Evolutionary conservation across 2,113 vertebrate genomes (phyloP).

Genomic region (Corvus hawaiiensis): DNA sequence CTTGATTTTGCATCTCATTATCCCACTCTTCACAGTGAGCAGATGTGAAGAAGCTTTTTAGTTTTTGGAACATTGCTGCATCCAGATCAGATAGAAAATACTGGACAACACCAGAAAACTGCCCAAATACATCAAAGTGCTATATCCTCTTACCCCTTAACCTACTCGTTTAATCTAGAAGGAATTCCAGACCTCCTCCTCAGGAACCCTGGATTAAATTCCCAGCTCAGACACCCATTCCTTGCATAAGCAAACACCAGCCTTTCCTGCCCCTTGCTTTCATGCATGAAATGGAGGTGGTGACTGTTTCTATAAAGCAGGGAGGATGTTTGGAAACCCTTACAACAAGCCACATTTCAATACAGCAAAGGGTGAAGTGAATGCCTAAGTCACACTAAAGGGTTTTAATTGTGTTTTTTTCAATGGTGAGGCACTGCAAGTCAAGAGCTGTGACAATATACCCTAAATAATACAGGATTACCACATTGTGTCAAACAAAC

Average conservation of each 20-base stretch:
- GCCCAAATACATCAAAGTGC: neutral
- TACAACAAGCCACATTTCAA: neutral
- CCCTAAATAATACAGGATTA: conserved; percentile 42
- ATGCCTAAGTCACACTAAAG: neutral
- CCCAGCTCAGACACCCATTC: neutral
- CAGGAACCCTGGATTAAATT: neutral
- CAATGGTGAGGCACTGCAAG: neutral
- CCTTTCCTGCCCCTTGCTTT: neutral
- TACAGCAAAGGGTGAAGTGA: neutral
- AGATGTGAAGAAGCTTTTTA: conserved; percentile 31
- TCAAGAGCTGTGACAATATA: conserved; percentile 37
- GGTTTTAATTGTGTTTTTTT: conserved; percentile 19
- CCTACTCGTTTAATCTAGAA: neutral
- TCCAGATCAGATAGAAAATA: neutral
- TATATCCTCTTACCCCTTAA: neutral
- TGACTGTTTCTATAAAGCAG: neutral
- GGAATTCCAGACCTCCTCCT: neutral
- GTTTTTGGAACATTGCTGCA: neutral
- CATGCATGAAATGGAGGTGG: neutral
- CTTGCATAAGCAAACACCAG: neutral
- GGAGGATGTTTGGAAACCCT: neutral
- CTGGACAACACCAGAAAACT: neutral
- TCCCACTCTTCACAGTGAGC: conserved; percentile 29
- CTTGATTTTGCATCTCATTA: conserved; percentile 46
- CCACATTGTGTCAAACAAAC: conserved; percentile 39